Conservation (phyloP, 2,888 invertebrate species). For the Pyralis farinalis region DNA sequence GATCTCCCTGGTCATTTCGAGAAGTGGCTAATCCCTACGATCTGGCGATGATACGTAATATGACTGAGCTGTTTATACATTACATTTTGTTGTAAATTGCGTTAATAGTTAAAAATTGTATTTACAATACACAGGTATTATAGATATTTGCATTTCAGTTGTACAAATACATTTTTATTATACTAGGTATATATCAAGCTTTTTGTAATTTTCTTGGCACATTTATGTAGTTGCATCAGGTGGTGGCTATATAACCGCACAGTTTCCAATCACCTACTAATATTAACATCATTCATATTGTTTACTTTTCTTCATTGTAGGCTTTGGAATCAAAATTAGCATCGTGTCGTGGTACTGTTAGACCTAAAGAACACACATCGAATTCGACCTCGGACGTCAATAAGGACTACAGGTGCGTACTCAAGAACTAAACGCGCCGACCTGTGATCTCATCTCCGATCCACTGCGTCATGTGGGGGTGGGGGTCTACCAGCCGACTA, state of each 20-base stretch:
- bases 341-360: conserved; percentile 82
- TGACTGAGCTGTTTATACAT: no score
- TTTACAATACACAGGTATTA: no score
- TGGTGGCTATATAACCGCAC: conserved; percentile 40
- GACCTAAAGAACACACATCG: conserved; percentile 78
- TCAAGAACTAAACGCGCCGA: conserved; percentile 65
- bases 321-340: conserved; percentile 86
- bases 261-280: conserved; percentile 60
- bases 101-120: no score
- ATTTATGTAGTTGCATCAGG: conserved; percentile 20
- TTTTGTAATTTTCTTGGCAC: no score
- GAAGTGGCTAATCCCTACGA: no score
- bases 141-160: no score
- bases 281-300: conserved; percentile 72
- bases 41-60: no score
- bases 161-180: no score
- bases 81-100: no score
- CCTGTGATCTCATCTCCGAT: conserved; percentile 18
- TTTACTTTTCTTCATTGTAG: conserved; percentile 81
- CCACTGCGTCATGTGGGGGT: conserved; percentile 25
- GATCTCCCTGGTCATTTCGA: no score
- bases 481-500: no score
- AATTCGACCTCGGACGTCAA: conserved; percentile 71
- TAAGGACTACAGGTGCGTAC: conserved; percentile 81
- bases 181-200: no score